Percentiles rank a stretch among this genome's conserved stretches.
phyloP scores from a whole-genome alignment of 2,888 invertebrate species.

The Cryptocephalus primarius region DNA sequence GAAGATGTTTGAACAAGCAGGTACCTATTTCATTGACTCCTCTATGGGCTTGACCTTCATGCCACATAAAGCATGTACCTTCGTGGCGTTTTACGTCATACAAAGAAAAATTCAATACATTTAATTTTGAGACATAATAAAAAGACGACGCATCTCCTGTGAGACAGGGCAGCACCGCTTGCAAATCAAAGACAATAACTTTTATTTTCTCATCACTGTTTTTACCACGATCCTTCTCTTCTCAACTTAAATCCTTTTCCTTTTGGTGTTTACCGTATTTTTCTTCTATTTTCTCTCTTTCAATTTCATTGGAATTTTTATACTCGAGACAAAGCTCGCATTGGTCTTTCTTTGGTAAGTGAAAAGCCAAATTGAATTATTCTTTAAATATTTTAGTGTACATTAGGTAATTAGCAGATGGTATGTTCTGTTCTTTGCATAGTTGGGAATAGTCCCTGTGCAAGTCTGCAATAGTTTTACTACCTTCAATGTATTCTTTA shows the following conservation, averaged over 20 bases:
- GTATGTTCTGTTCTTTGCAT: conserved; percentile 1
- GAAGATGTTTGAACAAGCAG: conserved; percentile 7
- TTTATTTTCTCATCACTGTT: too few relatives aligned
- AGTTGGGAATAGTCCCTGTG: conserved; percentile 3
- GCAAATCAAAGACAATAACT: conserved; percentile 11
- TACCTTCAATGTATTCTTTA: conserved; percentile 4
- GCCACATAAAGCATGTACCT: conserved; percentile 18
- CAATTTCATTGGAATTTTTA: background rate
- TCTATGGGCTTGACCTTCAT: conserved; percentile 21
- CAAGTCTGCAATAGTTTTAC: conserved; percentile 1
- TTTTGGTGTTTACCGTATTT: conserved; percentile 2
- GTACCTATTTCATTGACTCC: conserved; percentile 20
- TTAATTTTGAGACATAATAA: conserved; percentile 20
- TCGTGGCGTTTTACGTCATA: conserved; percentile 17
- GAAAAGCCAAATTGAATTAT: conserved; percentile 5
- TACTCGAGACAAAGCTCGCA: conserved; percentile 5
- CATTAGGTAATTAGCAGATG: conserved; percentile 1
- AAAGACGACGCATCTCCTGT: conserved; percentile 13
- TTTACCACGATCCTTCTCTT: too few relatives aligned
- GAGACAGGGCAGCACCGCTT: conserved; percentile 18
- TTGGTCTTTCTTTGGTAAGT: conserved; percentile 5
- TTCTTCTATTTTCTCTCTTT: conserved; percentile 1
- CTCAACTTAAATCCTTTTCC: too few relatives aligned
- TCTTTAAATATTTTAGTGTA: conserved; percentile 4
- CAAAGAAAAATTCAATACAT: conserved; percentile 21